Conservation (phyloP, 2,888 invertebrate species). For the Pyrocoelia pectoralis region DNA sequence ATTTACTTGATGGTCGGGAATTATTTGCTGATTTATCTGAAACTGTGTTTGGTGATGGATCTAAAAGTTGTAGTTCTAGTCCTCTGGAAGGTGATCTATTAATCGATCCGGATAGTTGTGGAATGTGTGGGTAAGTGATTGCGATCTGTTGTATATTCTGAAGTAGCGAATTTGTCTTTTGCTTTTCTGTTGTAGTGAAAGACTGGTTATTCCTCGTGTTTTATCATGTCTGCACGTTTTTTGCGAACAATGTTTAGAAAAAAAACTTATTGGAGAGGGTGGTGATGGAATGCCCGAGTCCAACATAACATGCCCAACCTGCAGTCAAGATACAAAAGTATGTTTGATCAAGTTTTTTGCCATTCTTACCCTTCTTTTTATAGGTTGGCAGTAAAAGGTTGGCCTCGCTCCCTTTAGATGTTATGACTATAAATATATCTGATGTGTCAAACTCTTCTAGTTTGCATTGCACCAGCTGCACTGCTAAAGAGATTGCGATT, state of each 20-base stretch:
- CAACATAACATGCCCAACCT: constrained; percentile 78
- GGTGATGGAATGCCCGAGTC: constrained; percentile 72
- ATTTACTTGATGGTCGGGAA: constrained; percentile 49
- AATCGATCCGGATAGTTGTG: constrained; percentile 59
- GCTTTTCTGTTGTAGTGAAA: constrained; percentile 65
- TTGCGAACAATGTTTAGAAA: constrained; percentile 91
- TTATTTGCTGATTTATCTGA: constrained; percentile 53
- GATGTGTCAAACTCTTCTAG: constrained; percentile 76
- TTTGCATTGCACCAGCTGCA: constrained; percentile 91
- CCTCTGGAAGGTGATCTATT: constrained; percentile 57
- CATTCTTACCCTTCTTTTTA: constrained; percentile 12
- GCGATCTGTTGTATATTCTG: neutral
- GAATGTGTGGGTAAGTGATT: constrained; percentile 57
- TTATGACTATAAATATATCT: constrained; percentile 84
- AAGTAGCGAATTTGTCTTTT: neutral
- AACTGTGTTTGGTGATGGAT: constrained; percentile 56
- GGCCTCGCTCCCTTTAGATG: constrained; percentile 83
- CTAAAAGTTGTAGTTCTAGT: constrained; percentile 54
- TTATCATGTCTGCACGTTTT: constrained; percentile 95
- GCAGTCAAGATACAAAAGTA: constrained; percentile 87
- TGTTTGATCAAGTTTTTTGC: constrained; percentile 28
- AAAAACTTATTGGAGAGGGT: constrained; percentile 75
- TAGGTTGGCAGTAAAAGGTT: constrained; percentile 80
- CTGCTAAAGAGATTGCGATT: constrained; percentile 92
- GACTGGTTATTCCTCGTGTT: constrained; percentile 83